phyloP scores from a whole-genome alignment of 2,888 invertebrate genomes.

The Sinohyriopsis cumingii region DNA sequence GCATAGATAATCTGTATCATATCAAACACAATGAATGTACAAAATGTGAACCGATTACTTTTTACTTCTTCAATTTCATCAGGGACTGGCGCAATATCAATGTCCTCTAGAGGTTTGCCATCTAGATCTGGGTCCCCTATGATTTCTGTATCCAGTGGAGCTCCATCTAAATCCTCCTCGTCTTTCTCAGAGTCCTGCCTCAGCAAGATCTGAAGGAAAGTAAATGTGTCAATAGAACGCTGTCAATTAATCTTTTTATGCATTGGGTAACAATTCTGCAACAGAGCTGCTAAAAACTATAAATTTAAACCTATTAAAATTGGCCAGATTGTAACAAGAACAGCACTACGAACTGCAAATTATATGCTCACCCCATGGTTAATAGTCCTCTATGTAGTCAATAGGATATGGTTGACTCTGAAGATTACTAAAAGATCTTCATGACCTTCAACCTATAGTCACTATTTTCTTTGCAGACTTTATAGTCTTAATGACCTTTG shows the following conservation, averaged over 20 bases:
- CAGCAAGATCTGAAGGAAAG: background rate
- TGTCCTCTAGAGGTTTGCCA: constrained; percentile 74
- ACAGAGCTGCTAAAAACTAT: constrained; percentile 2
- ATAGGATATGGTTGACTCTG: too few species aligned
- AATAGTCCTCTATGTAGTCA: too few species aligned
- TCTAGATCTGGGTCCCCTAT: constrained; percentile 52
- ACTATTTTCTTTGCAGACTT: too few species aligned
- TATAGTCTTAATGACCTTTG: too few species aligned
- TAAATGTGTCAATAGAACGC: constrained; percentile 1
- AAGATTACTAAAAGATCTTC: too few species aligned
- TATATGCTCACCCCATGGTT: too few species aligned
- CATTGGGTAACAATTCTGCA: background rate
- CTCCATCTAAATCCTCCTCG: constrained; percentile 65
- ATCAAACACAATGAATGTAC: too few species aligned
- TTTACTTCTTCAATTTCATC: constrained; percentile 83
- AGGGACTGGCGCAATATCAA: constrained; percentile 72
- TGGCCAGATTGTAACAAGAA: too few species aligned
- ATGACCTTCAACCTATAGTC: too few species aligned
- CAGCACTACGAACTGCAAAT: too few species aligned
- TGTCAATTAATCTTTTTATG: background rate
- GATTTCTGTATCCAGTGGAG: constrained; percentile 51
- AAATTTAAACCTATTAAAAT: background rate
- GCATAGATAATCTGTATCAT: too few species aligned
- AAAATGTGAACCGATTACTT: constrained; percentile 72
- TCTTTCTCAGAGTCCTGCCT: constrained; percentile 15